Conservation (phyloP, 2,888 invertebrate genomes). For the Antheraea yamamai region DNA sequence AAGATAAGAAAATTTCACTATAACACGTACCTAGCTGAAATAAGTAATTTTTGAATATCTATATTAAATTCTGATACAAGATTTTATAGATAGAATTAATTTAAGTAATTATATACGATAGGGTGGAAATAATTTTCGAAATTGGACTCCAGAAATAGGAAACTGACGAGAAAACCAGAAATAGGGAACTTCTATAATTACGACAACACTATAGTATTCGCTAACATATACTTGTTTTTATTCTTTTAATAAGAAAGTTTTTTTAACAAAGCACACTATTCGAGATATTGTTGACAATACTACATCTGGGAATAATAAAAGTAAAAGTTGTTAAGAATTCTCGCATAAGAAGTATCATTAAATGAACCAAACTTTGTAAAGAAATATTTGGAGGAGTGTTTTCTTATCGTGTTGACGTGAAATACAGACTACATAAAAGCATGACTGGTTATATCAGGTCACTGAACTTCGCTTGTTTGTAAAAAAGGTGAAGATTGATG, state of each 20-base stretch:
- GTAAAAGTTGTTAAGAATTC: conserved; percentile 18
- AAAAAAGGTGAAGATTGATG: conserved; percentile 51
- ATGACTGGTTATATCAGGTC: conserved; percentile 40
- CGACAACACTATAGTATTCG: not conserved
- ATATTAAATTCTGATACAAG: not conserved
- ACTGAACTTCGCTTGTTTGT: conserved; percentile 47
- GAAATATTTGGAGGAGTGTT: conserved; percentile 25
- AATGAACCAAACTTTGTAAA: conserved; percentile 18
- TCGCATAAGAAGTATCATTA: conserved; percentile 12
- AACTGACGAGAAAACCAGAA: not conserved
- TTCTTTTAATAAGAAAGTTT: not conserved
- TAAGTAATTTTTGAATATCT: not conserved
- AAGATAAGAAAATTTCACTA: not conserved
- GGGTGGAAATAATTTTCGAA: not conserved
- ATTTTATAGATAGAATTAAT: not conserved
- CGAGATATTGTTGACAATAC: not conserved
- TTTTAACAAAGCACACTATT: not conserved
- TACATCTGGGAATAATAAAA: conserved; percentile 15
- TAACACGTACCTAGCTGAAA: too few relatives aligned
- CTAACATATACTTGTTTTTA: not conserved
- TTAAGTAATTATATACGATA: not conserved
- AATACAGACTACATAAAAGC: conserved; percentile 41
- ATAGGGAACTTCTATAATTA: not conserved
- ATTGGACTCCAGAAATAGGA: not conserved
- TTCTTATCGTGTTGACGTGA: conserved; percentile 37